phyloP scores from a whole-genome alignment of 2,888 invertebrate species.

The Dione juno region DNA sequence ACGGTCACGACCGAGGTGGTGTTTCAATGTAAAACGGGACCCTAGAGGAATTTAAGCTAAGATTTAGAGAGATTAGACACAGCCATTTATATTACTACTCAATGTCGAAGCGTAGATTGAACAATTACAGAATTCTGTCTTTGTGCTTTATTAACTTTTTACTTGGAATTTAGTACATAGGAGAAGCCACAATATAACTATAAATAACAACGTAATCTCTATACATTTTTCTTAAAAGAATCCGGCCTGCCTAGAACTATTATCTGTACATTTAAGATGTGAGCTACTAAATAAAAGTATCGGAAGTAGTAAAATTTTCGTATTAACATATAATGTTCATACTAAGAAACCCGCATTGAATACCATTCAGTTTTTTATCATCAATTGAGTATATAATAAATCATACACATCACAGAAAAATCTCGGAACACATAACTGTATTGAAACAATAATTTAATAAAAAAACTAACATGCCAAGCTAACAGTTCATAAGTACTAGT shows the following conservation, averaged over 20 bases:
- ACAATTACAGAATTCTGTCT: background rate
- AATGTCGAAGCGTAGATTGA: background rate
- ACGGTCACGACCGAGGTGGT: constrained; percentile 41
- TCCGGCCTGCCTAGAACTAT: no score
- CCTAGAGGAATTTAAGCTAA: constrained; percentile 22
- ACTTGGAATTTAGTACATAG: no score
- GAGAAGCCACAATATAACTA: no score
- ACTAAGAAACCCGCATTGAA: no score
- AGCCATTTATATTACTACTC: background rate
- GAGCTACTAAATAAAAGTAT: no score
- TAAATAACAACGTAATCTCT: no score
- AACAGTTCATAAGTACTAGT: constrained; percentile 32
- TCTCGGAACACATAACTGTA: constrained; percentile 19
- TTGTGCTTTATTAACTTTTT: no score
- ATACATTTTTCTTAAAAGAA: no score
- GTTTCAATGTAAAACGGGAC: constrained; percentile 32
- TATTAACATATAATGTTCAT: no score
- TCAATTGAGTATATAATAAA: background rate
- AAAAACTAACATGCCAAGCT: constrained; percentile 30
- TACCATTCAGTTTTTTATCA: no score
- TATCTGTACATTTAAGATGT: no score
- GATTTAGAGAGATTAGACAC: constrained; percentile 10
- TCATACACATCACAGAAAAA: background rate
- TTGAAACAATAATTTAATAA: constrained; percentile 24
- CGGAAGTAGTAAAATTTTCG: no score